Evolutionary conservation across 2,113 vertebrate genomes (phyloP), one percentile per base, ranked within the genome.

Genomic region (Melierax canorus): DNA sequence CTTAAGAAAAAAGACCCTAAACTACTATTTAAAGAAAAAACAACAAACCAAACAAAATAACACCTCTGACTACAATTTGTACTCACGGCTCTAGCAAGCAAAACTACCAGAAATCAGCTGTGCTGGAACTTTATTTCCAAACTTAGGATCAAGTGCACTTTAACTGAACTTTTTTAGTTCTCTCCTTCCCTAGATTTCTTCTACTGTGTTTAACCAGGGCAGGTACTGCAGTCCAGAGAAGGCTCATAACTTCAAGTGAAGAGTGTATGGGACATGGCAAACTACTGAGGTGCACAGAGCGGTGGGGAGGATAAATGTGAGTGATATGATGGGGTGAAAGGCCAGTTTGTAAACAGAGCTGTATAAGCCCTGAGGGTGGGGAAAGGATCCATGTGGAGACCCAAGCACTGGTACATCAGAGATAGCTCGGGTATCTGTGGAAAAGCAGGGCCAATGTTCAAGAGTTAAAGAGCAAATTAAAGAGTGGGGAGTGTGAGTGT

Each of bases 391-490:
- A 68, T 10, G 7, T 17, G 38, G n/a, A 69, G 27, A n/a, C 29
- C 23, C 0, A 0, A 53, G 45, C 1, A 1, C 26, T 46, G 48
- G 45, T 7, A 50, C 13, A 19, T 62, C 50, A 81, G 32, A 45
- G 19, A 29, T 19, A n/a, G 20, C 46, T 48, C 2, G 2, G 53
- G 29, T 32, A 34, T 15, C 53, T 74, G 11, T 36, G 48, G 45
- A 58, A 95, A 88, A 68, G 45, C 69, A 85, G 43, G 17, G 30
- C 20, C 0, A 2, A 34, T 3, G 15, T 36, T 90, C 39, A 86
- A 59, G 12, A 91, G 23, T 13, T 53, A 36, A 21, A 27, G 24
- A 60, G 22, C 7, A 1, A 79, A 68, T 21, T 7, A 18, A 79
- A 59, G 20, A 69, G 13, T 6, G 6, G 21, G 43, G 13, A 71